Evolutionary conservation across 2,888 invertebrate species (phyloP), one percentile per base, ranked within the genome.

Genomic region (Ferdinandea cuprea): DNA sequence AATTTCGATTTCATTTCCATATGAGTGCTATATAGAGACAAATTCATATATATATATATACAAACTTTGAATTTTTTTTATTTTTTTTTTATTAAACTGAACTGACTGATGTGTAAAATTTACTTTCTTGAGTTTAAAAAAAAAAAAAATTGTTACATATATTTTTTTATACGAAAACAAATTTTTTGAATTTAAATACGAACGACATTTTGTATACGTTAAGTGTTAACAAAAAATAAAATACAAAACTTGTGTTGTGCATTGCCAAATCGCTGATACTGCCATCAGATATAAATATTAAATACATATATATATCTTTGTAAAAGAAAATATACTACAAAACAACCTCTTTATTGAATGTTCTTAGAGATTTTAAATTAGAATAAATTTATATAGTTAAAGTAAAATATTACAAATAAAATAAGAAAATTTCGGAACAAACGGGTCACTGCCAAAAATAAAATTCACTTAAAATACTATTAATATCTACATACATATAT

Each of bases 1-100:
- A 81, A 77, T 78, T 83, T 83, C 69, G 78, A 78, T 83, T 83
- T 83, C 78, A 83, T 78, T 83, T 83, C 56, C 66, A 78, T 72
- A 56, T 65, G 76, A 68, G 74, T 61, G 68, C 44, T 61, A 25
- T 63, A 66, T 35, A 66, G 65, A 72, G 52, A 77, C 25, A 37
- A 65, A 50, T 17, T 44, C n/a, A 19, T 46, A 15, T 50, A 46
- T 35, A 59, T 56, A 42, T 37, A 46, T 42, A 52, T 52, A 28
- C 37, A 50, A 28, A 50, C 17, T 25, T n/a, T 13, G 13, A 15
- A 13, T 40, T 13, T 40, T 40, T 4, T 13, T 40, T 40, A 15
- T 40, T 40, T 4, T 13, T 40, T 40, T 40, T 7, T 15, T n/a
- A n/a, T n/a, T n/a, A n/a, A 52, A 61, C 59, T 77, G 13, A 44